Evolutionary conservation across 2,888 invertebrate species (phyloP).

Genomic region (Apamea anceps): DNA sequence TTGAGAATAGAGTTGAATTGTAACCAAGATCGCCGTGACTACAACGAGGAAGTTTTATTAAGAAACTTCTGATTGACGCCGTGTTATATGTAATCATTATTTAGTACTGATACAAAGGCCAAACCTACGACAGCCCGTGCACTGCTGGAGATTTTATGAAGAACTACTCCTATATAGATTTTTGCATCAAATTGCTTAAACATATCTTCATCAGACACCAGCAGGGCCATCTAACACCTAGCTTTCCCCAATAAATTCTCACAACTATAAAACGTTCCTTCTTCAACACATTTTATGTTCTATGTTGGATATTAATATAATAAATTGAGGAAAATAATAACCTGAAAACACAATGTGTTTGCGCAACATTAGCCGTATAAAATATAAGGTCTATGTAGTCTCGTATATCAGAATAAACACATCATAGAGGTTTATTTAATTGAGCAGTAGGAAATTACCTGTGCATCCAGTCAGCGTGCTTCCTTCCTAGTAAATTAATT

Average conservation of each 20-base stretch:
- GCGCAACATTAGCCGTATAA: slow-evolving; percentile 8
- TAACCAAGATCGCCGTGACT: neutral
- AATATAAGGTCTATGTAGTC: slow-evolving; percentile 25
- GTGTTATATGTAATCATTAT: neutral
- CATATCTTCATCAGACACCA: neutral
- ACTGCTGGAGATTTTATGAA: neutral
- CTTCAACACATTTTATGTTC: slow-evolving; percentile 21
- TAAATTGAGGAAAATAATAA: slow-evolving; percentile 51
- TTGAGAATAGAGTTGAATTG: neutral
- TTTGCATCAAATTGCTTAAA: neutral
- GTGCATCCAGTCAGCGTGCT: neutral
- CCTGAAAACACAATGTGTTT: slow-evolving; percentile 30
- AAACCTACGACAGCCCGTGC: neutral
- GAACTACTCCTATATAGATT: fast-evolving
- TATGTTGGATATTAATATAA: slow-evolving; percentile 20
- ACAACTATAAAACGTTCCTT: neutral
- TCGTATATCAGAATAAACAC: slow-evolving; percentile 36
- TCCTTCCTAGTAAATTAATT: slow-evolving; percentile 2
- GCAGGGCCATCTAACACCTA: neutral
- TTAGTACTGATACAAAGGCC: neutral
- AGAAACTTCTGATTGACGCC: too few relatives aligned
- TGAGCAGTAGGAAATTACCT: slow-evolving; percentile 23
- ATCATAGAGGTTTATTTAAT: slow-evolving; percentile 24
- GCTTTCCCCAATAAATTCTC: neutral
- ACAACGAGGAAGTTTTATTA: neutral